Base-by-base conservation (phyloP, 2,888 invertebrate genomes). In the Pimpla rufipes region DNA sequence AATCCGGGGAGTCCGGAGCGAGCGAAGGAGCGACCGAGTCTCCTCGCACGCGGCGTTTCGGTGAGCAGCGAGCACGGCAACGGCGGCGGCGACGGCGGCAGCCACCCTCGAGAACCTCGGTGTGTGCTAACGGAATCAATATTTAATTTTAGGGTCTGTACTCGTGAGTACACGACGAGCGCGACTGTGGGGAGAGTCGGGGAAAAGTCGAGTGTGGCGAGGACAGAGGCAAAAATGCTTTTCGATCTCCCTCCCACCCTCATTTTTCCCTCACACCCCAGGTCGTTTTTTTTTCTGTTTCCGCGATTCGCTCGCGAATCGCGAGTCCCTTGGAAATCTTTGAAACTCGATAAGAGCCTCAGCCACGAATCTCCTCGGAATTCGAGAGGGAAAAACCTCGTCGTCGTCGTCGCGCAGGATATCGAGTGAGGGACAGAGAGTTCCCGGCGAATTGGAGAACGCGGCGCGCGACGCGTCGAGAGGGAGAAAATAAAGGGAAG, bases 131-230 rank as follows among this genome's bases (percentile, higher is more conserved):
- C 85, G 71, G 83, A 86, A 88, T 89, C 89, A 87, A 89, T 89
- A 89, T 89, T 89, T 89, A 89, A 89, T 89, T 89, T 87, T 79
- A 75, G 83, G 83, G 84, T 86, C 84, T 89, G 86, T 52, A 80
- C 37, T 59, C 59, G 35, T 42, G 29, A 21, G 40, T 68, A 55
- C 55, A 55, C 45, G 55, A 13, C 7, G 59, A 37, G 37, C n/a
- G n/a, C n/a, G 3, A 35, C 37, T 45, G 29, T 55, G 64, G 29
- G 5, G 29, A 21, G 55, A 29, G 45, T 64, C 13, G 74, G 16
- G 50, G 59, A 67, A 67, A 66, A 45, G 37, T 29, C 40, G 40
- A 71, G 16, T 11, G 10, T 11, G 10, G 35, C 16, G 37, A 37
- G 18, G 35, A 35, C 8, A 55, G 29, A 8, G 50, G 67, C 29